Evolutionary conservation across 2,113 vertebrate species (phyloP), one percentile per base, ranked within the genome.

Genomic region (Setophaga petechia): DNA sequence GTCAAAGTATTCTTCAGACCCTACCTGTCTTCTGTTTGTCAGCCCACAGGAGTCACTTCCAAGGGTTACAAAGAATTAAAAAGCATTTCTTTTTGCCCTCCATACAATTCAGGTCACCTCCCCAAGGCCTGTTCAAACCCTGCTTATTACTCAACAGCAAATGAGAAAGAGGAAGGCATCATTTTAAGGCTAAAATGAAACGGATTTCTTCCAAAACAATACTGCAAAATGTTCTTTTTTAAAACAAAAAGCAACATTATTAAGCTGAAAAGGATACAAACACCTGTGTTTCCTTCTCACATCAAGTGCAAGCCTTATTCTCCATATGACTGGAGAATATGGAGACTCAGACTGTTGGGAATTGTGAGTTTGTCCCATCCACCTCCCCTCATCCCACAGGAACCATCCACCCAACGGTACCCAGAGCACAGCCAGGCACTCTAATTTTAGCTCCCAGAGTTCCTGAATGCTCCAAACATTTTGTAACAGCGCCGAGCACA

Each of bases 401-500:
- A 94, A 12, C 31, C 63, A 24, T 63, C 39, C 80, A 72, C n/a
- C 87, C 95, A 61, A 20, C 10, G 24, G 66, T 25, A 68, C 15
- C 84, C 67, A 51, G 73, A 86, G 71, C 8, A 52, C 81, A 96
- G 84, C 5, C 30, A 87, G 71, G 54, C 82, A 35, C 78, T 92
- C 92, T 93, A 93, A 95, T 81, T 69, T 97, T 89, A 95, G 79
- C 89, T 80, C 85, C 80, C 87, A 74, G 90, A 82, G 92, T 73
- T 94, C 62, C 80, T 67, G 44, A 91, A 73, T 84, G 18, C 87
- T 58, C 72, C 72, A 93, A 76, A 3, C 91, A 87, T 89, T 80
- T 77, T 44, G 1, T n/a, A 65, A 82, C 47, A 84, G 93, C 72
- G 71, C 75, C 79, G 52, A 96, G 88, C 66, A 82, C 71, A 85